phyloP scores from a whole-genome alignment of 2,113 vertebrate species.

The Cebidichthys violaceus region DNA sequence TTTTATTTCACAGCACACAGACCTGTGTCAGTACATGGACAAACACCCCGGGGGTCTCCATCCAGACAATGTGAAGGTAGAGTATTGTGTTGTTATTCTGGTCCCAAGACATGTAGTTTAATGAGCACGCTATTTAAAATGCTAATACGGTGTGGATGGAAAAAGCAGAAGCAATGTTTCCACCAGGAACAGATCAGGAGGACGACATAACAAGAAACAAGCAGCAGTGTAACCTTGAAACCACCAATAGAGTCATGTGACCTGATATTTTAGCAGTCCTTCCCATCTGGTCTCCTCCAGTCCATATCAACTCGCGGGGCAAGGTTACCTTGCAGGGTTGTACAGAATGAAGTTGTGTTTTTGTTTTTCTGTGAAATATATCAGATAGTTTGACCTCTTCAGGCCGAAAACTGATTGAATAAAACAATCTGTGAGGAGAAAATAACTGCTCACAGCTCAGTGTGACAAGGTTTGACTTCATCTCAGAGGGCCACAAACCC shows the following conservation, averaged over 20 bases:
- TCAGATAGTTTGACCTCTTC: not conserved
- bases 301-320: not conserved
- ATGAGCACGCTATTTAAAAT: not conserved
- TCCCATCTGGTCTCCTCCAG: not conserved
- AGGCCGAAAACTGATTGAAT: not conserved
- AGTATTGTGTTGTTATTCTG: not conserved
- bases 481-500: not conserved
- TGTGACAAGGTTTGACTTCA: not conserved
- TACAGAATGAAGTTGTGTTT: not conserved
- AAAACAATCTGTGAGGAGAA: not conserved
- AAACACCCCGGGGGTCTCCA: conserved; percentile 96
- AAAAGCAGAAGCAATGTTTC: not conserved
- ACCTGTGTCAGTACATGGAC: conserved; percentile 99
- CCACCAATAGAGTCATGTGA: not conserved
- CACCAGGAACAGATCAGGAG: not conserved
- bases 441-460: not conserved
- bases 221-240: not conserved
- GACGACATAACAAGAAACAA: not conserved
- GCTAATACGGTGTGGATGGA: not conserved
- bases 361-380: not conserved
- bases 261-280: not conserved
- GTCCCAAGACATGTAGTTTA: not conserved
- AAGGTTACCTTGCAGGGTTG: not conserved
- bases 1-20: conserved; percentile 90
- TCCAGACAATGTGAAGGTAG: conserved; percentile 98